A percentile compares a stretch with the other conserved stretches of the same genome.
phyloP scores from a whole-genome alignment of 2,113 vertebrate genomes.

The Emydocephalus ijimae region DNA sequence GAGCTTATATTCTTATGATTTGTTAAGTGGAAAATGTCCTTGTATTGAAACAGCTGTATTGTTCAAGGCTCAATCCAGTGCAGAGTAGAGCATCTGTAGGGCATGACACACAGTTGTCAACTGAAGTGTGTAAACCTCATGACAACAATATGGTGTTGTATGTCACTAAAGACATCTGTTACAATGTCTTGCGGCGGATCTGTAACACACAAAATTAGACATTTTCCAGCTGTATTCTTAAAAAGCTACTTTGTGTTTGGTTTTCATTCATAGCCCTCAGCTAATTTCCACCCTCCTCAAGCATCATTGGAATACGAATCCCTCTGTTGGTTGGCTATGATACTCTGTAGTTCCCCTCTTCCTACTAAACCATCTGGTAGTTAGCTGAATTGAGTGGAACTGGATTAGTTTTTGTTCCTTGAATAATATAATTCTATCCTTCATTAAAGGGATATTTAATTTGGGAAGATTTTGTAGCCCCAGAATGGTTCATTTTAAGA shows the following conservation, averaged over 20 bases:
- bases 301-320: constrained; percentile 24
- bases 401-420: neutral
- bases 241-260: constrained; percentile 32
- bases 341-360: neutral
- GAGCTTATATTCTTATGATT: constrained; percentile 59
- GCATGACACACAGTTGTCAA: constrained; percentile 58
- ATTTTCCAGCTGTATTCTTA: neutral
- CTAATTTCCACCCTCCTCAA: neutral
- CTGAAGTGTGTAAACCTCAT: constrained; percentile 55
- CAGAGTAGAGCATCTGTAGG: constrained; percentile 57
- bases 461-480: neutral
- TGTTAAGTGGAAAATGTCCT: constrained; percentile 71
- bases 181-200: constrained; percentile 1
- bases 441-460: neutral
- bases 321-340: neutral
- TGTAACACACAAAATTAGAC: neutral
- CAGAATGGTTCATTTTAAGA: neutral
- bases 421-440: neutral
- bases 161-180: constrained; percentile 45
- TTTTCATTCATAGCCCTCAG: neutral
- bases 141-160: neutral
- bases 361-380: neutral
- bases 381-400: neutral
- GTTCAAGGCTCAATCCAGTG: constrained; percentile 45
- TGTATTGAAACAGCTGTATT: constrained; percentile 64